phyloP scores from a whole-genome alignment of 37 sponge, comb jelly and placozoan genomes.

The Amphimedon queenslandica region DNA sequence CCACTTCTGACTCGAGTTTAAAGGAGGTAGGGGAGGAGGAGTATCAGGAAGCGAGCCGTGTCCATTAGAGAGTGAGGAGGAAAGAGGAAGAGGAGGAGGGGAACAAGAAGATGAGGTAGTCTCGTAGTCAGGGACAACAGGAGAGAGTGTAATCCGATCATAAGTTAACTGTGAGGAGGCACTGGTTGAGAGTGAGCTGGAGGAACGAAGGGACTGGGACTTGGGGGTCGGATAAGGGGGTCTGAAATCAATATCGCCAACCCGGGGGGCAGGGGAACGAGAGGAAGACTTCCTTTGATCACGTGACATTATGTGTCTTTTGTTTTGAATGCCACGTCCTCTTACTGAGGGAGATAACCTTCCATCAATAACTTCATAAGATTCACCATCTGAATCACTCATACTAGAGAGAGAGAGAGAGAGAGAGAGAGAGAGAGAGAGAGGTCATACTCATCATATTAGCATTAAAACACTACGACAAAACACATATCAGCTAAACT shows the following conservation, averaged over 20 bases:
- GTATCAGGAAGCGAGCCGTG: not conserved
- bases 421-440: not conserved
- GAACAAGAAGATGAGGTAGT: not conserved
- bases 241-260: not conserved
- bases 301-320: not conserved
- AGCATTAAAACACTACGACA: no score
- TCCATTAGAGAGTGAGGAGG: not conserved
- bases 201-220: not conserved
- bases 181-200: not conserved
- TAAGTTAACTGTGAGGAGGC: not conserved
- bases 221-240: not conserved
- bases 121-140: not conserved
- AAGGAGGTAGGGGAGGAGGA: slow-evolving; percentile 7
- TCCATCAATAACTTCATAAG: slow-evolving; percentile 2
- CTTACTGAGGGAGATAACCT: not conserved
- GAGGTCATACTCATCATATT: not conserved
- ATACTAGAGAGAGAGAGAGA: not conserved
- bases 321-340: not conserved
- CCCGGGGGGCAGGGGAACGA: not conserved
- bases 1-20: not conserved
- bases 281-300: not conserved
- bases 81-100: not conserved
- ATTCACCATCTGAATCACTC: slow-evolving; percentile 8
- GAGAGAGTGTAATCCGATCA: slow-evolving; percentile 4
- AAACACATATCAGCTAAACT: no score